Evolutionary conservation across 37 sponge, comb jelly and placozoan genomes (phyloP).

Genomic region (Hormiphora californensis): DNA sequence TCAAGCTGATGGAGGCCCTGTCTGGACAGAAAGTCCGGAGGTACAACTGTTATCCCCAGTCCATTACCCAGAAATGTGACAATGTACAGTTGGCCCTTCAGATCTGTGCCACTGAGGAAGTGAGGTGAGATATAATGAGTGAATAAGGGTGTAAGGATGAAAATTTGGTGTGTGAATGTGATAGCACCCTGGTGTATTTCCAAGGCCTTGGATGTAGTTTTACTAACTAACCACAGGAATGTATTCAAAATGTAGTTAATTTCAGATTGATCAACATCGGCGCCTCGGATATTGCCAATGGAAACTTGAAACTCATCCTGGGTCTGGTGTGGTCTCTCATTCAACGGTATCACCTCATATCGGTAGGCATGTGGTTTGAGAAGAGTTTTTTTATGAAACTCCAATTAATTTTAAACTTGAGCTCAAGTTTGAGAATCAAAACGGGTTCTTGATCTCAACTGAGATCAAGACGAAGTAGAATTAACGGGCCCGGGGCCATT

Average conservation of each 20-base stretch:
- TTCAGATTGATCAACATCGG: conserved; percentile 16
- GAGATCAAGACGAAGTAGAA: too few species aligned
- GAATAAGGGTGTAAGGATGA: too few species aligned
- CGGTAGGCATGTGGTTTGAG: too few species aligned
- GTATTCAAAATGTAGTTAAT: too few species aligned
- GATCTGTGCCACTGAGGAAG: not conserved
- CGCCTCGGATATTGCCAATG: not conserved
- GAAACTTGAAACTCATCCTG: not conserved
- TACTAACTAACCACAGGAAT: too few species aligned
- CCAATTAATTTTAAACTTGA: too few species aligned
- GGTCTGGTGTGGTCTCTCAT: conserved; percentile 42
- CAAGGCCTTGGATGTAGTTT: too few species aligned
- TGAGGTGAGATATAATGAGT: not conserved
- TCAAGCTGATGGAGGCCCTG: not conserved
- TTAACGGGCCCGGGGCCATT: too few species aligned
- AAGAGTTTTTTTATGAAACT: too few species aligned
- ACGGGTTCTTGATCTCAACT: not conserved
- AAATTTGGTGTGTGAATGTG: not conserved
- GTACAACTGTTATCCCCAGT: not conserved
- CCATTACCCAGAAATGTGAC: conserved; percentile 14
- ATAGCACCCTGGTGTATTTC: too few species aligned
- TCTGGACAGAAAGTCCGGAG: not conserved
- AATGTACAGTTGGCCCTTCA: conserved; percentile 14
- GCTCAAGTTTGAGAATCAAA: not conserved
- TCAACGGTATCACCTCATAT: not conserved